Evolutionary conservation across 2,797 vertebrate genomes (phyloP), one percentile per base, ranked within the genome.

Genomic region (Aulostomus chinensis): DNA sequence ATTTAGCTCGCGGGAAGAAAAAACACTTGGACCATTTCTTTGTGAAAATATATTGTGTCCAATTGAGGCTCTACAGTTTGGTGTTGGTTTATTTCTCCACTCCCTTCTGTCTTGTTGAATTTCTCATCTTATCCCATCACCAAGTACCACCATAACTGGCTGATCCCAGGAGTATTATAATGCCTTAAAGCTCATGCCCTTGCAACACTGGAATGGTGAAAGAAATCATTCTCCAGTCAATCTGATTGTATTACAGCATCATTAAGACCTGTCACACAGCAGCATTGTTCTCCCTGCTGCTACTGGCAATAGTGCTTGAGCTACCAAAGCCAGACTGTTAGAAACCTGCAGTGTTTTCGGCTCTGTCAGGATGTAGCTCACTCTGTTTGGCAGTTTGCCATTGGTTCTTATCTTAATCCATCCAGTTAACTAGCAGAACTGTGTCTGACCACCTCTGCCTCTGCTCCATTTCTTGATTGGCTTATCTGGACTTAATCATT

Each of bases 261-360:
- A 67, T 76, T 81, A 74, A 81, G 65, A 65, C 33, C 21, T 21
- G 37, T 58, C 73, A 80, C 64, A 76, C 61, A 39, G 69, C 57
- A 11, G 42, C 58, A 56, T 75, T 84, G 73, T 84, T 80, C 59
- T 24, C 37, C 10, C 24, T 5, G 37, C 39, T 9, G 58, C 24
- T 55, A n/a, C 49, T 62, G n/a, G n/a, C 56, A 38, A 40, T 32
- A 2, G 38, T 2, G 45, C 41, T 28, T 13, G n/a, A 48, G 51
- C 21, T 30, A 49, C 33, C 51, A 9, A 10, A 58, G 52, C 50
- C 28, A 8, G 31, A 12, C 63, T 9, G 31, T 56, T 45, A 47
- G 37, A 54, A 51, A 52, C 49, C 28, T 2, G 48, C 63, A 47
- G 56, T 73, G 69, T 73, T 58, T 60, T 36, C 48, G 32, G 7